Evolutionary conservation across 2,888 invertebrate genomes (phyloP).

Genomic region (Unio pictorum): DNA sequence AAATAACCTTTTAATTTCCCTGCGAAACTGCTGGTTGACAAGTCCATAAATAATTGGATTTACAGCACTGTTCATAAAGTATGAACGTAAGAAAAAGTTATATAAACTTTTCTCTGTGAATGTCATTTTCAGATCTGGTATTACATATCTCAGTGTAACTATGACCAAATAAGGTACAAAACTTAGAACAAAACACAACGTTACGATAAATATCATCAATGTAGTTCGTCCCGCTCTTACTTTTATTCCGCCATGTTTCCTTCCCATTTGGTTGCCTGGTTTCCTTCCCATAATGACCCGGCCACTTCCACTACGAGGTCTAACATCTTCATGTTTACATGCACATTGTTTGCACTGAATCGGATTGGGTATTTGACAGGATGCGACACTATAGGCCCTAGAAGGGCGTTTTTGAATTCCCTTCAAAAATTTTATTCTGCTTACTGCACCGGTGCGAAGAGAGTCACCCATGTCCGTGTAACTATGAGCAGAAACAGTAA

Average conservation of each 20-base stretch:
- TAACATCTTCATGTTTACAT: no score
- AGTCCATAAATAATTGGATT: constrained; percentile 49
- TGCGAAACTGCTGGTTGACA: constrained; percentile 29
- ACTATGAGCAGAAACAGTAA: no score
- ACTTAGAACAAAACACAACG: constrained; percentile 41
- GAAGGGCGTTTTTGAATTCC: no score
- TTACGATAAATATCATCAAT: constrained; percentile 45
- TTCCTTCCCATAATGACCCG: no score
- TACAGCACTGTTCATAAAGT: constrained; percentile 42
- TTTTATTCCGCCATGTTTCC: constrained; percentile 27
- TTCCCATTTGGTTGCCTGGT: no score
- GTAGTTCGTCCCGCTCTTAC: constrained; percentile 41
- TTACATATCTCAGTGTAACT: constrained; percentile 32
- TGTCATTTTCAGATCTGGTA: constrained; percentile 19
- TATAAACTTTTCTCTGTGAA: constrained; percentile 28
- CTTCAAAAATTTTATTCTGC: no score
- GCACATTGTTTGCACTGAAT: no score
- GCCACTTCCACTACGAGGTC: no score
- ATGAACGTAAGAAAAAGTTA: constrained; percentile 42
- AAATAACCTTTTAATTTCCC: constrained; percentile 16
- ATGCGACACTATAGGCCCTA: no score
- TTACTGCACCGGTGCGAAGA: no score
- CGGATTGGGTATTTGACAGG: no score
- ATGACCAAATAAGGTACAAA: constrained; percentile 49
- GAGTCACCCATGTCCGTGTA: no score